A percentile compares a stretch with the other conserved stretches of the same genome.
These are phyloP conservation scores for Porites rus DNA, from an alignment of 92 coral and sea anemone genomes.

Conservation along the genomic window DNA sequence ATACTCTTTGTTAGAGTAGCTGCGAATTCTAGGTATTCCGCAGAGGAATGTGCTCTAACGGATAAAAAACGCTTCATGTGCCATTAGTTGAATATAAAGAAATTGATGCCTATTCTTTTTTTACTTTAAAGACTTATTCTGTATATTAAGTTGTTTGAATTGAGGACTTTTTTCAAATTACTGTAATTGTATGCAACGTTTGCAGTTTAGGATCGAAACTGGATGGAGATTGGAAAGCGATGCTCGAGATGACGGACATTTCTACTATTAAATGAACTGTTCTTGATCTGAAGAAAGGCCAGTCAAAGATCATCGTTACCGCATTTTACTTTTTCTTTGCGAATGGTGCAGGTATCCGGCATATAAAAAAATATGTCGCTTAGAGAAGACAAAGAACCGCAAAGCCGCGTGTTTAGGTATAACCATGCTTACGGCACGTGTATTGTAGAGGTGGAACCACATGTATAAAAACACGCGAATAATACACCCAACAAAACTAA, in stretches of 20 bases:
- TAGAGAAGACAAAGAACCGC: background rate
- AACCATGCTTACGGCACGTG: conserved; percentile 45
- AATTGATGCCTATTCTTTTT: background rate
- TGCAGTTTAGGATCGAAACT: no score
- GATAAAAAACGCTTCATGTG: background rate
- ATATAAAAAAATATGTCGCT: conserved; percentile 10
- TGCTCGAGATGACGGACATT: no score
- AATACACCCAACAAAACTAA: conserved; percentile 1
- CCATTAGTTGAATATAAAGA: background rate
- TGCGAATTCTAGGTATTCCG: conserved; percentile 16
- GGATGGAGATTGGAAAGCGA: no score
- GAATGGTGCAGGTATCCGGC: background rate
- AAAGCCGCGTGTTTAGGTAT: conserved; percentile 24
- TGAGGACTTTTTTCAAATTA: no score
- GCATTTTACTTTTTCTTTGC: background rate
- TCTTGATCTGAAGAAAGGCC: no score
- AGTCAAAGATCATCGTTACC: no score
- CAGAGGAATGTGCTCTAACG: background rate
- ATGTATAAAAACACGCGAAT: conserved; percentile 8
- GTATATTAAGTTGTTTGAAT: no score
- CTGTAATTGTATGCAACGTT: no score
- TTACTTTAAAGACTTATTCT: no score
- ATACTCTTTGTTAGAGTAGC: background rate
- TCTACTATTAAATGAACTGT: no score
- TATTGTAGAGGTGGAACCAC: background rate